Evolutionary conservation across 2,888 invertebrate species (phyloP), one percentile per base, ranked within the genome.

Genomic region (Melinaea menophilus): DNA sequence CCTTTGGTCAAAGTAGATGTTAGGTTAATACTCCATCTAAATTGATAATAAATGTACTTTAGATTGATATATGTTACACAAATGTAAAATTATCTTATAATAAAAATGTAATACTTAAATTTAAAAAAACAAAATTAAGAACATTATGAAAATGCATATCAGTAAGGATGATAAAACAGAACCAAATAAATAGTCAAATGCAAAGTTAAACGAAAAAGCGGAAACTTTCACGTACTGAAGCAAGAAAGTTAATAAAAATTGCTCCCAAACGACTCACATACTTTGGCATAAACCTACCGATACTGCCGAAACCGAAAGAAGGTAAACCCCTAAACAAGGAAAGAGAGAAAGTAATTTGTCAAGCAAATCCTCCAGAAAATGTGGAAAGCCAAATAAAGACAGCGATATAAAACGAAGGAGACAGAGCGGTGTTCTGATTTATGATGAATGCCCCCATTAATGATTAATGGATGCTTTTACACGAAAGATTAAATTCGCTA

Each of bases 261-360:
- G 86, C 73, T 84, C 81, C 84, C 85, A 81, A 86, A 86, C 84
- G 81, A 86, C 84, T 85, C 76, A 76, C 75, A 78, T 86, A 86
- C 79, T 85, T 85, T 73, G 72, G 75, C 76, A 81, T 84, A 83
- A 85, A 85, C 86, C 85, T 78, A 81, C 81, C 81, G 79, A 82
- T 81, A 78, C 80, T 71, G 71, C 76, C 79, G 79, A 79, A 79
- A 79, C 78, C 69, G 70, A 71, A 67, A 68, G 69, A 64, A 63
- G 73, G 66, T 71, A 72, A 71, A 67, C 73, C 72, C 71, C 73
- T 77, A 84, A 86, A 84, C 82, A 86, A 84, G 85, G 81, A 80
- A 80, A 82, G 78, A 76, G 82, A 83, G 84, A 86, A 87, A 86
- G 87, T 86, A 86, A 88, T 88, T 87, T 88, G 87, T 88, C 89